phyloP scores from a whole-genome alignment of 1,140 invertebrate species.

The Ips typographus region DNA sequence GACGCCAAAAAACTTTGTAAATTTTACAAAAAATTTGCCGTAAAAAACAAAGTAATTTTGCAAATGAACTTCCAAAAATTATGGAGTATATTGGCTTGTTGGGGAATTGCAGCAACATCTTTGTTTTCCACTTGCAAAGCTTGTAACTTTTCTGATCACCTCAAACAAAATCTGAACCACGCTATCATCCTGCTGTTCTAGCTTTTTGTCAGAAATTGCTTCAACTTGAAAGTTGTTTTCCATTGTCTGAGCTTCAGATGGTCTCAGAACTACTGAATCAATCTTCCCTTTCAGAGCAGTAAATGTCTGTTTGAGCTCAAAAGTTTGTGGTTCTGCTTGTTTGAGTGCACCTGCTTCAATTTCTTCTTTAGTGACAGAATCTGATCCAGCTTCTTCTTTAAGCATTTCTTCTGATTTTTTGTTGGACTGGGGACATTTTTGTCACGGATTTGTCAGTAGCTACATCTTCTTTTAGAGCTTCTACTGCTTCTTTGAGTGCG shows the following conservation, averaged over 20 bases:
- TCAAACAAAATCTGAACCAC: slow-evolving; percentile 6
- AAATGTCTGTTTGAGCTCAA: slow-evolving; percentile 4
- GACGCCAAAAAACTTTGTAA: too few relatives aligned
- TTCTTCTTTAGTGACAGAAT: too few relatives aligned
- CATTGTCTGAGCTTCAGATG: slow-evolving; percentile 9
- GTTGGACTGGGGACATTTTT: background rate
- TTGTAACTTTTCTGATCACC: slow-evolving; percentile 2
- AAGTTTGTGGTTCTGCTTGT: slow-evolving; percentile 6
- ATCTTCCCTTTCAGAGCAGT: background rate
- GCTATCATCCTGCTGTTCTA: background rate
- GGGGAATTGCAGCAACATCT: slow-evolving; percentile 3
- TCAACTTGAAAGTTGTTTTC: background rate
- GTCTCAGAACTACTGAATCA: background rate
- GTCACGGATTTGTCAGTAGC: background rate
- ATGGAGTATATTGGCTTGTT: background rate
- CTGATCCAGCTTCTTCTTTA: too few relatives aligned
- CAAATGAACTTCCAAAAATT: too few relatives aligned
- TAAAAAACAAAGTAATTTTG: too few relatives aligned
- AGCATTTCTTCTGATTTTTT: too few relatives aligned
- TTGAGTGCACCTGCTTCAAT: background rate
- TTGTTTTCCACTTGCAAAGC: slow-evolving; percentile 20
- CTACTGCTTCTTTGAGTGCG: slow-evolving; percentile 16
- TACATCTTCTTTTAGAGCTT: slow-evolving; percentile 4
- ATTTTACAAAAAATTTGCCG: too few relatives aligned
- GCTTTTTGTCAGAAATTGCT: background rate